Evolutionary conservation across 2,113 vertebrate genomes (phyloP).

Genomic region (Oxyura jamaicensis): DNA sequence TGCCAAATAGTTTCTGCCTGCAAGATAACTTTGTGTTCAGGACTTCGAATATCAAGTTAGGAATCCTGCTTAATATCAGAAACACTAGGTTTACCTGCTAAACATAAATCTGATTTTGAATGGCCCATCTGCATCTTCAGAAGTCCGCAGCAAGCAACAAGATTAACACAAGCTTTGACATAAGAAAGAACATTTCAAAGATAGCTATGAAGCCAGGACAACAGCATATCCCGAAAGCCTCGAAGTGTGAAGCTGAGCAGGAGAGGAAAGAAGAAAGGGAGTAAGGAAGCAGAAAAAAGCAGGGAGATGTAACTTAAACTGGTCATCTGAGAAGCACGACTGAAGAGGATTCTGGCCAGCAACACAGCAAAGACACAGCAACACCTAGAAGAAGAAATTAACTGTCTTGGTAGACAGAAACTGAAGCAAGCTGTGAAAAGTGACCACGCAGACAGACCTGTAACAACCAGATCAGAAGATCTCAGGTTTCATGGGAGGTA

Average conservation of each 20-base stretch:
- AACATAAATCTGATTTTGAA: not conserved
- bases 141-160: not conserved
- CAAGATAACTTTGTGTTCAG: not conserved
- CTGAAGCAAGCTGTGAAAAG: not conserved
- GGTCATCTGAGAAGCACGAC: not conserved
- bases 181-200: not conserved
- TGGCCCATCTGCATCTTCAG: not conserved
- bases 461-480: not conserved
- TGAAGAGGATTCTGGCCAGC: not conserved
- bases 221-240: not conserved
- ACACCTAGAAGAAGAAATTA: not conserved
- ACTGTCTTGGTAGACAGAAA: not conserved
- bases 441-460: not conserved
- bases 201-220: not conserved
- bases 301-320: not conserved
- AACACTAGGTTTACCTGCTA: not conserved
- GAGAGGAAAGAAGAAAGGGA: not conserved
- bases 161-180: not conserved
- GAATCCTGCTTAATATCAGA: not conserved
- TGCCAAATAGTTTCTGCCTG: not conserved
- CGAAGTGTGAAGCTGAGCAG: not conserved
- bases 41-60: not conserved
- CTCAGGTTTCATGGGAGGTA: not conserved
- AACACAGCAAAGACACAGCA: not conserved
- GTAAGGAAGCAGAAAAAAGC: not conserved